Base-by-base conservation (phyloP, 2,797 vertebrate species). In the Lacerta bilineata region DNA sequence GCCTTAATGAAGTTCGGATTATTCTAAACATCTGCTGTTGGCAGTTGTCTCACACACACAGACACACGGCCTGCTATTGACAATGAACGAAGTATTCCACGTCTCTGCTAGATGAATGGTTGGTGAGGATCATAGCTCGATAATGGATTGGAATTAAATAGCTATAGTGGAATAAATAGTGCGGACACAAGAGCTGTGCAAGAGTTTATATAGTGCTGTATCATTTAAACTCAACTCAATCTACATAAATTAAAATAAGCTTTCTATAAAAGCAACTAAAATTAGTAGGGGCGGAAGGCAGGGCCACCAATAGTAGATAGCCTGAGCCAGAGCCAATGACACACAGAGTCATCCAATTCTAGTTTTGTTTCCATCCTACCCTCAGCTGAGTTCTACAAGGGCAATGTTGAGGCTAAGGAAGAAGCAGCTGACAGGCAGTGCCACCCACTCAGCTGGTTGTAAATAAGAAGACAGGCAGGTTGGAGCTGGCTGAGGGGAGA, bases 1-100 rank as follows among this genome's bases (percentile, higher is more conserved):
- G 83, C 84, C 91, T 79, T 7, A 29, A 88, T 4, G 8, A 85
- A 50, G 83, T 0, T 27, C 66, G 77, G 91, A 10, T 89, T 85
- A 83, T 90, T 79, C 55, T 84, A 0, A 0, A 3, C 71, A 39
- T 86, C 85, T 82, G 55, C 61, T 72, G 87, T 68, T 43, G 9
- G 83, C 69, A 5, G 3, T 43, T 88, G 10, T n/a, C 46, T 3
- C 41, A 15, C 50, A 55, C 50, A 55, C 50, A 55, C 50, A 15
- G 50, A 55, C 50, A 55, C 13, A 75, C 50, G 68, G 25, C 3
- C 10, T 27, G 33, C 33, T 27, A 29, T 8, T 23, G 6, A 68
- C 61, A 66, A 29, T 68, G 80, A 82, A 66, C 36, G 5, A 82
- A 82, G 36, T 27, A 29, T 82, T 82, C 59, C 61, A 82, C 68